These are phyloP conservation scores for Sinocyclocheilus maitianheensis DNA, from an alignment of 2,113 vertebrate species.

Conservation along the genomic window DNA sequence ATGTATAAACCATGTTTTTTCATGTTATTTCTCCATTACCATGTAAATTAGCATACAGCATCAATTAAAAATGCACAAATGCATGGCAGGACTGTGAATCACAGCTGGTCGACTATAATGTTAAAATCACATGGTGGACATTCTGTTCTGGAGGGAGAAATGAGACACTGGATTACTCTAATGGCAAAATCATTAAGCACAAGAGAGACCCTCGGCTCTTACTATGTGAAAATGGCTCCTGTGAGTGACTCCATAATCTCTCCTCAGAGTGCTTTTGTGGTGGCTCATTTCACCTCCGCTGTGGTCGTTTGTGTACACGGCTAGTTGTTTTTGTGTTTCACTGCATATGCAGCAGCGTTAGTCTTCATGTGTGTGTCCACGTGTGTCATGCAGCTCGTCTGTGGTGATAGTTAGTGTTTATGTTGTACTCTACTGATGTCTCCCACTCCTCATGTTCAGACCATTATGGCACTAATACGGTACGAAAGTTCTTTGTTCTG, in stretches of 20 bases:
- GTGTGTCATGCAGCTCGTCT: neutral
- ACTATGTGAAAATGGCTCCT: constrained; percentile 43
- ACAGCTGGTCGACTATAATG: neutral
- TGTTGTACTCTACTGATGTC: constrained; percentile 14
- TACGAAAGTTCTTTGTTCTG: constrained; percentile 1
- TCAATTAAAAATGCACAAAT: constrained; percentile 21
- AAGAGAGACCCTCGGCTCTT: constrained; percentile 15
- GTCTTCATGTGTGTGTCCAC: neutral
- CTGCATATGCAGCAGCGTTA: neutral
- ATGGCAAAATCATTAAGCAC: constrained; percentile 51
- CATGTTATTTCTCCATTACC: neutral
- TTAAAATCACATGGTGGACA: constrained; percentile 15
- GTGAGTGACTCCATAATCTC: constrained; percentile 26
- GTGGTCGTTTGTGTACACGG: neutral
- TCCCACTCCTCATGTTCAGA: neutral
- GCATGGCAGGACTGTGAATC: neutral
- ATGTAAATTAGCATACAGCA: neutral
- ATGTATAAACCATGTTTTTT: neutral
- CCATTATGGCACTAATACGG: constrained; percentile 4
- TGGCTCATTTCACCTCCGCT: constrained; percentile 36
- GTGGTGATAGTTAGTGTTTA: constrained; percentile 21
- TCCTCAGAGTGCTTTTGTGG: constrained; percentile 30
- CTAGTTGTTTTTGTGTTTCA: constrained; percentile 19
- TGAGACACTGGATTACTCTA: constrained; percentile 44
- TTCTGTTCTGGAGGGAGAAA: constrained; percentile 28